phyloP scores from a whole-genome alignment of 2,113 vertebrate species.

The Danionella cerebrum region DNA sequence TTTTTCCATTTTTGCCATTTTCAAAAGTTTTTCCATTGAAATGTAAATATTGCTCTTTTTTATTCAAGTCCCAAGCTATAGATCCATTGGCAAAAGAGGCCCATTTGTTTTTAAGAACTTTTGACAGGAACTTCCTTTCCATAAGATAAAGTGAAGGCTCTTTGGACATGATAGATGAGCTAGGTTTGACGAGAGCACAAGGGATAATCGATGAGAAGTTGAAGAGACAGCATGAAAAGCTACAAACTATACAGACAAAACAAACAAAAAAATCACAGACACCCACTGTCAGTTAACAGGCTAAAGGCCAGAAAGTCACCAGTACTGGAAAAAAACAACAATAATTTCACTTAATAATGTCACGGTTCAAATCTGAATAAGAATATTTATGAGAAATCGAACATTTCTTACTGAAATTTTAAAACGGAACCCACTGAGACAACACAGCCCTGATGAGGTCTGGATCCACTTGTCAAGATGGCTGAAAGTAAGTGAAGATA shows the following conservation, averaged over 20 bases:
- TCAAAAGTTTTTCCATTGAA: no score
- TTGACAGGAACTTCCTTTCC: neutral
- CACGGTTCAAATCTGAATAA: no score
- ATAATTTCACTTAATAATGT: no score
- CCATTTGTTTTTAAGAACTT: neutral
- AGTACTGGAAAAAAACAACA: neutral
- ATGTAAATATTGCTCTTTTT: no score
- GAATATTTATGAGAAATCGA: no score
- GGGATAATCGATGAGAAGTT: neutral
- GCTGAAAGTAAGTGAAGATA: conserved; percentile 68
- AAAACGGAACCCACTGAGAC: no score
- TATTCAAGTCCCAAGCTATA: neutral
- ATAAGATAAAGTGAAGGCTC: conserved; percentile 38
- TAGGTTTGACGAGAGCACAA: neutral
- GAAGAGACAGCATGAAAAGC: conserved; percentile 8
- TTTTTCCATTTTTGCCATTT: no score
- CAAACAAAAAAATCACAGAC: conserved; percentile 3
- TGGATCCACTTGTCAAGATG: conserved; percentile 63
- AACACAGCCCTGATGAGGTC: conserved; percentile 55
- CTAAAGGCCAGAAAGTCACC: neutral
- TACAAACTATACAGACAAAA: neutral
- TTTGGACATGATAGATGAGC: conserved; percentile 65
- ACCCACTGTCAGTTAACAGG: conserved; percentile 18
- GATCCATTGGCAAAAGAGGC: neutral
- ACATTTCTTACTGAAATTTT: no score